These are phyloP conservation scores for Drosophila micromelanica DNA, from an alignment of 1,140 invertebrate genomes.

Conservation along the genomic window DNA sequence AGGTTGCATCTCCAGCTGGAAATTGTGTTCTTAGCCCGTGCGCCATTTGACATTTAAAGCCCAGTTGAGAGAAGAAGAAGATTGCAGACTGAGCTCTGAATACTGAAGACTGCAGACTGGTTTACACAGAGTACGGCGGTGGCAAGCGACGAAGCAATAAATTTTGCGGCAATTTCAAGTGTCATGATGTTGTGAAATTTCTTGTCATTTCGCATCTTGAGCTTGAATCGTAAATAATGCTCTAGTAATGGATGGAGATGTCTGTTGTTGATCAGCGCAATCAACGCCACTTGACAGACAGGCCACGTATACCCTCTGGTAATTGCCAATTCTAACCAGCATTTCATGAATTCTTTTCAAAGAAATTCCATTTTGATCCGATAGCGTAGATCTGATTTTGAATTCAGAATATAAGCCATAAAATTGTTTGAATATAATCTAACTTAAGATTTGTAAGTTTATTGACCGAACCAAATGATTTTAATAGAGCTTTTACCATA, in stretches of 20 bases:
- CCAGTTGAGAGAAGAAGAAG: conserved; percentile 9
- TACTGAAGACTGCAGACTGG: conserved; percentile 41
- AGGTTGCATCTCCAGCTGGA: conserved; percentile 31
- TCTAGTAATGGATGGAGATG: conserved; percentile 60
- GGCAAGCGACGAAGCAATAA: conserved; percentile 58
- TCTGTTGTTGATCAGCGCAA: conserved; percentile 34
- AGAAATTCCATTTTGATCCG: conserved; percentile 26
- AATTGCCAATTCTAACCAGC: conserved; percentile 48
- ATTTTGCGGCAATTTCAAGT: conserved; percentile 66
- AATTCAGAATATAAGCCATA: conserved; percentile 28
- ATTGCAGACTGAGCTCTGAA: background rate
- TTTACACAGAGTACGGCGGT: conserved; percentile 36
- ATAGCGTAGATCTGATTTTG: conserved; percentile 20
- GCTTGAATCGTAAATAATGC: conserved; percentile 80
- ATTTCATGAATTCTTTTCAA: conserved; percentile 21
- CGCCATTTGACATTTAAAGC: conserved; percentile 73
- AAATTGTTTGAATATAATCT: conserved; percentile 6
- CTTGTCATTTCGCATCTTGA: conserved; percentile 74
- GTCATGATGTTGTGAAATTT: conserved; percentile 70
- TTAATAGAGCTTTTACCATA: background rate
- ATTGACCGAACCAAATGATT: conserved; percentile 26
- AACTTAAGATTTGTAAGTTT: conserved; percentile 26
- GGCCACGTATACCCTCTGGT: conserved; percentile 55
- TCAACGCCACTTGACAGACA: conserved; percentile 67
- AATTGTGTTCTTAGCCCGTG: conserved; percentile 62